Conservation (phyloP, 1,140 invertebrate species). For the Atopsyche davidsoni region DNA sequence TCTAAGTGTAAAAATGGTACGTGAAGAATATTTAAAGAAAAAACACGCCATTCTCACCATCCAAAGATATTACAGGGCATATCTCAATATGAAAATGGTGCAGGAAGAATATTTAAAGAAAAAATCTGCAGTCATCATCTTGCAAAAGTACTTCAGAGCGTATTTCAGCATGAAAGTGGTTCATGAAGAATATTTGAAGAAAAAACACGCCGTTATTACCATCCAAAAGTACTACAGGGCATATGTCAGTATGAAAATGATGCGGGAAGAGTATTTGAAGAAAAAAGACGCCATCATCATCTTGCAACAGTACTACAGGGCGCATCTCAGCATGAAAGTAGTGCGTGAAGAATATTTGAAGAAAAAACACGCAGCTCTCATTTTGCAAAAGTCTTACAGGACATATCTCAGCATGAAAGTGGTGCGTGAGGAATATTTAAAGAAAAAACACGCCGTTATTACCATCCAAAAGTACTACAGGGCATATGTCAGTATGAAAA, state of each 20-base stretch:
- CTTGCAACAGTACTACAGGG: constrained; percentile 30
- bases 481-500: constrained; percentile 2
- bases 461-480: constrained; percentile 35
- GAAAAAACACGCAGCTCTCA: constrained; percentile 13
- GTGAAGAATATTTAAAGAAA: constrained; percentile 16
- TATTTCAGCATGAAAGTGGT: neutral
- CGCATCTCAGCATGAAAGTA: neutral
- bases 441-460: constrained; percentile 23
- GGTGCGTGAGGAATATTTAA: constrained; percentile 26
- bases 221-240: constrained; percentile 31
- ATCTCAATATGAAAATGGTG: constrained; percentile 22
- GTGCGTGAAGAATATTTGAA: constrained; percentile 23
- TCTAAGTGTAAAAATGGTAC: constrained; percentile 26
- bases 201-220: too few species aligned
- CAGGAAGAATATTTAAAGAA: constrained; percentile 7
- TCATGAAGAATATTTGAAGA: constrained; percentile 10
- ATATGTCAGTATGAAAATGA: constrained; percentile 14
- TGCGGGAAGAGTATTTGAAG: constrained; percentile 18
- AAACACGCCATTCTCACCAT: constrained; percentile 30
- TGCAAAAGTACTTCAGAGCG: constrained; percentile 1
- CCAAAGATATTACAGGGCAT: constrained; percentile 38
- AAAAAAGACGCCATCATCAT: constrained; percentile 29
- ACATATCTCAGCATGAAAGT: constrained; percentile 20
- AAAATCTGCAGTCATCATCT: constrained; percentile 1
- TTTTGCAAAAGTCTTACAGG: constrained; percentile 33